Conservation (phyloP, 2,113 vertebrate species). For the Micronisus gabar region DNA sequence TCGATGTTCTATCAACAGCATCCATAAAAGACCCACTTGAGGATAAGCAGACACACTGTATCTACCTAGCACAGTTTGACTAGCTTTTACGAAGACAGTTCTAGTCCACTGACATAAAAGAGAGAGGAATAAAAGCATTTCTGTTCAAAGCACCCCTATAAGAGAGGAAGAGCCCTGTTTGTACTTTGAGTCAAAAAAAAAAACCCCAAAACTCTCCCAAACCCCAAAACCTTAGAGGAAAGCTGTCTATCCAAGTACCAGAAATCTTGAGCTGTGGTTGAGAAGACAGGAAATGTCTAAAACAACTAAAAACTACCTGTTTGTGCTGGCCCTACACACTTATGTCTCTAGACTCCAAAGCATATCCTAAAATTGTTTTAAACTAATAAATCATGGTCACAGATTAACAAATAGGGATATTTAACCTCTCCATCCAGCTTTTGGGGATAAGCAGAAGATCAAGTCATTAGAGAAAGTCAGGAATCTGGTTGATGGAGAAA, state of each 20-base stretch:
- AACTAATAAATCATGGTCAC: background rate
- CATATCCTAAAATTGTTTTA: background rate
- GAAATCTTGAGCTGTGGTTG: background rate
- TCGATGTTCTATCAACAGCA: background rate
- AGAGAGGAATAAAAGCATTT: accelerated
- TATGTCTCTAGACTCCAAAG: background rate
- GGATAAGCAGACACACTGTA: background rate
- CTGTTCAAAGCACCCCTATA: background rate
- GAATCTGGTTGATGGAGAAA: background rate
- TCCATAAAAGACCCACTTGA: background rate
- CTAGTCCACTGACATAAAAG: background rate
- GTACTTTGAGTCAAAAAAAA: background rate
- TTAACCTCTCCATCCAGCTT: background rate
- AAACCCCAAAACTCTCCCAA: background rate
- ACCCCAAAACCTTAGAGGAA: background rate
- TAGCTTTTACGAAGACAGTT: background rate
- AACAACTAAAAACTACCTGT: background rate
- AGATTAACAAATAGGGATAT: background rate
- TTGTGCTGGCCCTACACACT: background rate
- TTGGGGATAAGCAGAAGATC: background rate
- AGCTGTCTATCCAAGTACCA: background rate
- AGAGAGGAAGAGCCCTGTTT: background rate
- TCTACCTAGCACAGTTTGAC: background rate
- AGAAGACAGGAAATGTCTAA: background rate
- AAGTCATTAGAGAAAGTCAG: background rate